Base-by-base conservation (phyloP, 2,797 vertebrate genomes). In the Girardinus metallicus region DNA sequence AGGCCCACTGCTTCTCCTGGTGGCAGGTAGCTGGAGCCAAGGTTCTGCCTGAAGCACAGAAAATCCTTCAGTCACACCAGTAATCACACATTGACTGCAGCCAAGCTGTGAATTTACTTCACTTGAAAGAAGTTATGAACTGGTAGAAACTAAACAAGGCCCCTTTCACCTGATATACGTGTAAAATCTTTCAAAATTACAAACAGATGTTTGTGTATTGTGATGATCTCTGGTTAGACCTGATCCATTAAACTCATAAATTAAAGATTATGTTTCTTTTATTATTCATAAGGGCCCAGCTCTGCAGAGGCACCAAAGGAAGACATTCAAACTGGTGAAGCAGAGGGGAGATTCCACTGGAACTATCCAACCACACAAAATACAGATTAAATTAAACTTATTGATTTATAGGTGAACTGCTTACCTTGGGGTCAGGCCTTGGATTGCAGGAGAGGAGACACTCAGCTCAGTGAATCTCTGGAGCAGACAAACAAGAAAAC, bases 381-480 rank as follows among this genome's bases (percentile, higher is more conserved):
- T 57, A 79, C 18, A 68, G 31, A 57, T 29, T 8, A 55, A 84
- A 0, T 15, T 68, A 34, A 86, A 73, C 44, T 23, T 36, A 81
- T 80, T 75, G 5, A 75, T 81, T 57, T 44, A 41, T 49, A 71
- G 29, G 62, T 9, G 26, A 84, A 86, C 79, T 34, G 88, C 94
- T 91, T 93, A 99, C 98, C 98, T 97, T 68, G 97, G 94, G 75
- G 96, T 86, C 46, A 97, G 93, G 81, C 96, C 95, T 70, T 96
- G 96, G 70, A 94, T 94, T 77, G 97, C 79, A 26, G 97, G 91
- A 1, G 96, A 96, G 72, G 97, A 95, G 94, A 97, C 87, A 78
- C 95, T 95, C 81, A 97, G 95, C 83, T 99, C 98, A 79, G 96
- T 91, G 13, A 97, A 98, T 83, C 97, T 97, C 98, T 99, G 93